Percentiles rank a stretch among this genome's conserved stretches.
These are phyloP conservation scores for Phoeniculus purpureus DNA, from an alignment of 2,797 vertebrate species.

Conservation along the genomic window DNA sequence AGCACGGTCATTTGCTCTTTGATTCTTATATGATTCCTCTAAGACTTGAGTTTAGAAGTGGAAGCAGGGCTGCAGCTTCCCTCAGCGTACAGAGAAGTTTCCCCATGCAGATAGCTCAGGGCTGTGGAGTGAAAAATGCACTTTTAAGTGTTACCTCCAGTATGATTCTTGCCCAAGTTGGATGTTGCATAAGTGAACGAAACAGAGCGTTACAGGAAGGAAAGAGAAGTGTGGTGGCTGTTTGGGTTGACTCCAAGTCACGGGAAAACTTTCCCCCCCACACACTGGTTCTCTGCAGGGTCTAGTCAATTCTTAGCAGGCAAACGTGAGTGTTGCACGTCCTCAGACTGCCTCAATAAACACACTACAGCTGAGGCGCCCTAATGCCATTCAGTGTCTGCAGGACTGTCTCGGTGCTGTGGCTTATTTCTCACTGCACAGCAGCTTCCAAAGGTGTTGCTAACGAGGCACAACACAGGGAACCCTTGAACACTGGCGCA, in stretches of 20 bases:
- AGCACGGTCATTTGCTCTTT: neutral
- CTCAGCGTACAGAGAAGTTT: neutral
- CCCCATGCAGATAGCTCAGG: neutral
- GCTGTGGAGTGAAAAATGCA: neutral
- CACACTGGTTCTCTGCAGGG: neutral
- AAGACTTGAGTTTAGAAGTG: neutral
- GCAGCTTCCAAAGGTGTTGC: neutral
- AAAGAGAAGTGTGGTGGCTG: neutral
- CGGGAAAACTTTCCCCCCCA: neutral
- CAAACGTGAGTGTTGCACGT: neutral
- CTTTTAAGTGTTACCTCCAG: neutral
- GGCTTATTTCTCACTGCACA: neutral
- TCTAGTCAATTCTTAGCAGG: neutral
- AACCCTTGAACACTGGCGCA: neutral
- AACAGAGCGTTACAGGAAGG: neutral
- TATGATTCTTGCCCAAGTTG: neutral
- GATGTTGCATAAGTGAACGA: neutral
- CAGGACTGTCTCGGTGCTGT: neutral
- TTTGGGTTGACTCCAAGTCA: neutral
- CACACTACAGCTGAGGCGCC: neutral
- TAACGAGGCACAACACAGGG: neutral
- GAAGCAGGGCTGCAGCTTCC: neutral
- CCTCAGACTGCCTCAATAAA: neutral
- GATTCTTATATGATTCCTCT: neutral
- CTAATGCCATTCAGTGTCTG: neutral